These are phyloP conservation scores for Rousettus madagascariensis DNA, from an alignment of 2,797 vertebrate genomes.

Conservation along the genomic window DNA sequence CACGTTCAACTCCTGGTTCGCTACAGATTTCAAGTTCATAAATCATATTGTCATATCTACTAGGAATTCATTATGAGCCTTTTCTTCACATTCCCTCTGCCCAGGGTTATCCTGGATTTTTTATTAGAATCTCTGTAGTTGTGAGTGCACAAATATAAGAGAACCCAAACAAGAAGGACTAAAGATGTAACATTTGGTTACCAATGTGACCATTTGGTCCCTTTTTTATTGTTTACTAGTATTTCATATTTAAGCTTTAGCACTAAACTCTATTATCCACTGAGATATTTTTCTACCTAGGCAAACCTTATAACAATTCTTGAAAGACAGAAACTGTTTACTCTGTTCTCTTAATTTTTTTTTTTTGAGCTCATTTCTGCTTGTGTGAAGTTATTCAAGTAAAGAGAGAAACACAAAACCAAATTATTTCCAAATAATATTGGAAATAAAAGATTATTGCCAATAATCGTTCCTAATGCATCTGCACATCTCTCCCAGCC, in stretches of 20 bases:
- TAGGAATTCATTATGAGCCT: conserved; percentile 28
- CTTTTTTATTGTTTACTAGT: not conserved
- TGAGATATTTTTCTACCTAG: not conserved
- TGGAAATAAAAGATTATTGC: no score
- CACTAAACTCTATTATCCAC: not conserved
- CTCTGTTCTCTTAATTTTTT: not conserved
- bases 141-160: not conserved
- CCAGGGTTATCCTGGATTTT: not conserved
- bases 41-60: conserved; percentile 7
- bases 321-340: not conserved
- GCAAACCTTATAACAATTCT: not conserved
- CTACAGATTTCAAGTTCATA: conserved; percentile 31
- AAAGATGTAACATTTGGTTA: not conserved
- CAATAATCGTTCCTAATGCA: not conserved
- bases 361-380: not conserved
- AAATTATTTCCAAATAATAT: not conserved
- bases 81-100: not conserved
- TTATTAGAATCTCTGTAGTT: not conserved
- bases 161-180: not conserved
- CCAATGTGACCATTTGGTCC: not conserved
- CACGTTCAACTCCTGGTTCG: not conserved
- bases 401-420: not conserved
- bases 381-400: not conserved
- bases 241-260: conserved; percentile 21
- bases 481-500: not conserved